A percentile compares a stretch with the other conserved stretches of the same genome.
phyloP scores from a whole-genome alignment of 2,113 vertebrate genomes.

The Urocitellus parryii region DNA sequence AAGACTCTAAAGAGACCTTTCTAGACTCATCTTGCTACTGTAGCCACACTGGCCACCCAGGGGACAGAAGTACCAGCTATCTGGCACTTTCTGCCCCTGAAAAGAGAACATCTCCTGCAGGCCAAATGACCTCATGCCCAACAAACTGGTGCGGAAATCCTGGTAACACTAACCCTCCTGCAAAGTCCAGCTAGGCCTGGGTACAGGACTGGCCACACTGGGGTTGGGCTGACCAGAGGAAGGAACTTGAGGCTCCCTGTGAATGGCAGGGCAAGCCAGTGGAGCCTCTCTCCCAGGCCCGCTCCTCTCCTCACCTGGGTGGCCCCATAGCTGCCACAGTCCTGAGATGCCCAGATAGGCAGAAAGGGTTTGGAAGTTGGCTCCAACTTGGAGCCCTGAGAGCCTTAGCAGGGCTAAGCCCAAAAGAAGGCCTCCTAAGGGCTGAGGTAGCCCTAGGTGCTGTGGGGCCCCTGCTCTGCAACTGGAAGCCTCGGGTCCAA shows the following conservation, averaged over 20 bases:
- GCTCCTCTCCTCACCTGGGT: not conserved
- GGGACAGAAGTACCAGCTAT: not conserved
- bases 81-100: not conserved
- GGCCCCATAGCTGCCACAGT: not conserved
- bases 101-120: not conserved
- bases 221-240: not conserved
- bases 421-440: not conserved
- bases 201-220: not conserved
- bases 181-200: not conserved
- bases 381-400: not conserved
- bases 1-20: not conserved
- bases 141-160: not conserved
- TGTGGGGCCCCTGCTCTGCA: not conserved
- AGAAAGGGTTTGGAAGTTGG: not conserved
- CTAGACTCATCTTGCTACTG: not conserved
- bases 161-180: not conserved
- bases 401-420: not conserved
- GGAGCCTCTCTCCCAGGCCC: not conserved
- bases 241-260: not conserved
- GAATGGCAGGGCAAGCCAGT: not conserved
- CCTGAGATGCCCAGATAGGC: not conserved
- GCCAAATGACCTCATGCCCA: not conserved
- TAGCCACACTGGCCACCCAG: not conserved
- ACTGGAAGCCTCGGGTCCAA: not conserved
- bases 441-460: not conserved